Conservation (phyloP, 2,888 invertebrate genomes). For the Pyrrhia umbra region DNA sequence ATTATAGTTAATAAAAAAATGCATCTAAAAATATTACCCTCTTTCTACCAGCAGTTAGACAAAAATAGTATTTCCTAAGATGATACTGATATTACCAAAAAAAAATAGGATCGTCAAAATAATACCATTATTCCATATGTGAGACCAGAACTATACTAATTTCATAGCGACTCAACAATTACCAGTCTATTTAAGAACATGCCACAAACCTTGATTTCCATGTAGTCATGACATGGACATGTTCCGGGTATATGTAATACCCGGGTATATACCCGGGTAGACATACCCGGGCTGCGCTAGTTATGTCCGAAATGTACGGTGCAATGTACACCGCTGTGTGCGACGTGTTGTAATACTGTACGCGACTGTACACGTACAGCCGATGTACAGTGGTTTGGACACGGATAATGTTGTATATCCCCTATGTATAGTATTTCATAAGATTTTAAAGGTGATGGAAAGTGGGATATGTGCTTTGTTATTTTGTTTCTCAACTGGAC, state of each 20-base stretch:
- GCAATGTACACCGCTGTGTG: constrained; percentile 18
- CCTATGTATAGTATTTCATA: neutral
- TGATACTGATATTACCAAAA: too few species aligned
- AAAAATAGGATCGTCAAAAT: too few species aligned
- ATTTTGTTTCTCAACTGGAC: too few species aligned
- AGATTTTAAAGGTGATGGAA: too few species aligned
- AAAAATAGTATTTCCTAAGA: too few species aligned
- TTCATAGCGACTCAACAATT: neutral
- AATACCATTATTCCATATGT: too few species aligned
- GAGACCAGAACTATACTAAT: too few species aligned
- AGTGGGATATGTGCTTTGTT: too few species aligned
- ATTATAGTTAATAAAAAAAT: too few species aligned
- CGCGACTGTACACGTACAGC: neutral
- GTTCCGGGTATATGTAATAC: constrained; percentile 1
- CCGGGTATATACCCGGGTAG: too few species aligned
- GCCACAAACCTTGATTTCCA: neutral
- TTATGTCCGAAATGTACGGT: constrained; percentile 35
- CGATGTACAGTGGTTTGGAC: neutral
- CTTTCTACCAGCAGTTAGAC: too few species aligned
- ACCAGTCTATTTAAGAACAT: neutral
- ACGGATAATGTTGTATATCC: neutral
- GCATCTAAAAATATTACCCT: too few species aligned
- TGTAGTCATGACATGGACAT: constrained; percentile 1
- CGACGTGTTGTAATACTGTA: constrained; percentile 14
- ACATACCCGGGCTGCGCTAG: constrained; percentile 16